Evolutionary conservation across 2,888 invertebrate genomes (phyloP), one percentile per base, ranked within the genome.

Genomic region (Meloe dianella): DNA sequence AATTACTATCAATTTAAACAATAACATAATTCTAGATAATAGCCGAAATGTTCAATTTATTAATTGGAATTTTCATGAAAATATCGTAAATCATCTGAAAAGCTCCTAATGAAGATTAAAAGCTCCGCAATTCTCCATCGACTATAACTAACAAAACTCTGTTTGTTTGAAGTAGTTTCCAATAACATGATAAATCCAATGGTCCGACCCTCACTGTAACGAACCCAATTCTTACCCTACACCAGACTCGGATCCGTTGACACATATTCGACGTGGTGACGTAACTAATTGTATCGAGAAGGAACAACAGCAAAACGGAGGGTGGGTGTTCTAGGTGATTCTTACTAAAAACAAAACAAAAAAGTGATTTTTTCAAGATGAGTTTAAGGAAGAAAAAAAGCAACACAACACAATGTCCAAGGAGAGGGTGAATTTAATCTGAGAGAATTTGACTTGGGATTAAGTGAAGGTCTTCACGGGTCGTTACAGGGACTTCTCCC

Each of bases 201-300:
- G 67, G 66, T 65, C 70, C 71, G n/a, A 63, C 74, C 72, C 71
- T 69, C 71, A 60, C 65, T 60, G 71, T 78, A 78, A 78, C 75
- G 77, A 78, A 77, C 76, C 77, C 74, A 78, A 79, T 78, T 76
- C 73, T 70, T 77, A 73, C 75, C 78, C 77, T 71, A 67, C 57
- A 22, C 47, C 65, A 68, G 65, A 61, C 69, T n/a, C n/a, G n/a
- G 67, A 71, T 73, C 68, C 69, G 75, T 75, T 77, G 77, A 78
- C 78, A 78, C 76, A 78, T 77, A 77, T 78, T 77, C 72, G 63
- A 66, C 66, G 56, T 64, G 66, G 73, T 75, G 73, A 76, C 73
- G 73, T 73, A 75, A 74, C 73, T 77, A 77, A 77, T 76, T 77
- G 75, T 75, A 71, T 68, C 30, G 68, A 29, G 56, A 66, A 65